Evolutionary conservation across 2,888 invertebrate species (phyloP), one percentile per base, ranked within the genome.

Genomic region (Cheiracanthium punctorium): DNA sequence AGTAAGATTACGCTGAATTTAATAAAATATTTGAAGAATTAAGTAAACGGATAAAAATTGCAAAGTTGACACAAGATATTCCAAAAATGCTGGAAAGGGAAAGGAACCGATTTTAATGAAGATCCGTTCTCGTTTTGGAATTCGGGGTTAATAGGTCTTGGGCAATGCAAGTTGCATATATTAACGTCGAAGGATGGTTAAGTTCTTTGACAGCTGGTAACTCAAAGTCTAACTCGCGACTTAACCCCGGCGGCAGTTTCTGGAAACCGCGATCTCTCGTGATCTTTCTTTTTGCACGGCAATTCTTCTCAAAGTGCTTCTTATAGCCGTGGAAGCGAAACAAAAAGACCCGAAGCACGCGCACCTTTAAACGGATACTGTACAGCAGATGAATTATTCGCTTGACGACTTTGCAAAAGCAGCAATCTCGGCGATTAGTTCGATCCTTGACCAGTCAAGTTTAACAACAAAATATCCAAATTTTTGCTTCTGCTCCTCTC

Each of bases 391-490:
- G 14, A 70, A 82, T 75, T 64, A 75, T 75, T 28, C 43, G 75
- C 82, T 52, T 24, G 74, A 69, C 28, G 74, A 33, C 29, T 32
- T 41, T 5, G 52, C 28, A 17, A 52, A 2, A 58, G 69, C 24
- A 33, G n/a, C 37, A 69, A 69, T 33, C n/a, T 33, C 20, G n/a
- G 33, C 30, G 20, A 69, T 69, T 76, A 58, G 74, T 65, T 58
- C 67, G 48, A 73, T 79, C 65, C 84, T 85, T 85, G 84, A 79
- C 84, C 84, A 79, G 65, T 64, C 84, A 85, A 79, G 84, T 85
- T 79, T 85, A 43, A 85, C 84, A 43, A 85, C 84, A 85, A 77
- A 80, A 77, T 69, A 75, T 52, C 48, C 20, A 67, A 69, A 75
- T 64, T 43, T 71, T 70, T 43, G 17, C n/a, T 2, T 29, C 37